A percentile compares a stretch with the other conserved stretches of the same genome.
These are phyloP conservation scores for Marmota flaviventris DNA, from an alignment of 2,113 vertebrate species.

Conservation along the genomic window DNA sequence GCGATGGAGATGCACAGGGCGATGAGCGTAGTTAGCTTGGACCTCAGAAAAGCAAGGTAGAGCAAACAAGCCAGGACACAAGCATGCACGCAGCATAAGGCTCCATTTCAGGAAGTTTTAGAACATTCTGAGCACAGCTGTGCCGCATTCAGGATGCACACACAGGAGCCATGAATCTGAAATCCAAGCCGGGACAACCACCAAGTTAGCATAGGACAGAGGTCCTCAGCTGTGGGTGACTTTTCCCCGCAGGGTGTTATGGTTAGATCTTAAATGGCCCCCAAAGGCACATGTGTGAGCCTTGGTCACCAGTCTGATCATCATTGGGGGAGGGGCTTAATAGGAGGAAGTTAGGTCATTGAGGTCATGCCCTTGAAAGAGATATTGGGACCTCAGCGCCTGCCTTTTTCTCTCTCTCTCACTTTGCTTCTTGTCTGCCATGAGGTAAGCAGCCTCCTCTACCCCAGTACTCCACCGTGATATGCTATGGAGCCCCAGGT, in stretches of 20 bases:
- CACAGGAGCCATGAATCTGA: background rate
- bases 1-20: too few species aligned
- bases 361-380: background rate
- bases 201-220: background rate
- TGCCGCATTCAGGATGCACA: background rate
- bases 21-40: too few species aligned
- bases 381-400: background rate
- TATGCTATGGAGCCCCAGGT: too few species aligned
- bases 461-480: too few species aligned
- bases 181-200: background rate
- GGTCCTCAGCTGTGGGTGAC: background rate
- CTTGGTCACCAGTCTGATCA: background rate
- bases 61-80: background rate
- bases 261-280: background rate
- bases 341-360: background rate
- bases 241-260: background rate
- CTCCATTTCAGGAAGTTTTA: background rate
- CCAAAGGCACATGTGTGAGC: background rate
- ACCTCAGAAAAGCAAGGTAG: too few species aligned
- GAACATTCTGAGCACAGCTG: background rate
- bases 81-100: accelerated
- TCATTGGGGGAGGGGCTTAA: background rate
- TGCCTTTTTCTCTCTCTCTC: too few species aligned
- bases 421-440: too few species aligned
- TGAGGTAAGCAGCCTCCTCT: too few species aligned